Base-by-base conservation (phyloP, 2,113 vertebrate species). In the Pteropus alecto region DNA sequence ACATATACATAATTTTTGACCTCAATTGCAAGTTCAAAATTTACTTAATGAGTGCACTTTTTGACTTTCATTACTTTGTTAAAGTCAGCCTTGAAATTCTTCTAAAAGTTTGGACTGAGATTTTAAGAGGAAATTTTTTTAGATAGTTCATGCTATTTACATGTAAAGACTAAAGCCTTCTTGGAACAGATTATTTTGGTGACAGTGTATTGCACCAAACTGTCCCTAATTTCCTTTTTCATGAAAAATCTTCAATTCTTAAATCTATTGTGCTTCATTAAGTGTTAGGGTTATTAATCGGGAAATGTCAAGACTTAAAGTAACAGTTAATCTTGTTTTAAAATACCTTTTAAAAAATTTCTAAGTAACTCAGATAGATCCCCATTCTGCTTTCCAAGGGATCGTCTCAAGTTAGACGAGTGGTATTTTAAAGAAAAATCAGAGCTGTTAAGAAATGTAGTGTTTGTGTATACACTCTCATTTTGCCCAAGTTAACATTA, bases 281-380 rank as follows among this genome's bases (percentile, higher is more conserved):
- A 97, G 74, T 60, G 87, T 95, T 94, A 92, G 65, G 82, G 43
- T 95, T 97, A 95, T 98, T 97, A 96, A 92, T 92, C 1, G 2
- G 15, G 78, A 92, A 97, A 95, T 96, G 94, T 96, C 65, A 95
- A 93, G 95, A 88, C 28, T 95, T 93, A 90, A 85, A 96, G 89
- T 70, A 92, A 93, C 60, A 93, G 95, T 97, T 95, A 96, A 93
- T 96, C 94, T 95, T 95, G 76, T 84, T 95, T 94, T 96, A 87
- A 97, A 97, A 83, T 65, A 56, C 74, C 63, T 96, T 88, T 56
- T 16, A 95, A 63, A 61, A 79, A 87, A 84, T 65, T 67, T 33
- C 28, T 51, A 21, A 95, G 58, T 93, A 90, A 87, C 70, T 94
- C 93, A 93, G 58, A 94, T 94, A 93, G 58, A 94, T 94, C 67